Evolutionary conservation across 1,140 invertebrate genomes (phyloP), one percentile per base, ranked within the genome.

Genomic region (Drosophila cardini): DNA sequence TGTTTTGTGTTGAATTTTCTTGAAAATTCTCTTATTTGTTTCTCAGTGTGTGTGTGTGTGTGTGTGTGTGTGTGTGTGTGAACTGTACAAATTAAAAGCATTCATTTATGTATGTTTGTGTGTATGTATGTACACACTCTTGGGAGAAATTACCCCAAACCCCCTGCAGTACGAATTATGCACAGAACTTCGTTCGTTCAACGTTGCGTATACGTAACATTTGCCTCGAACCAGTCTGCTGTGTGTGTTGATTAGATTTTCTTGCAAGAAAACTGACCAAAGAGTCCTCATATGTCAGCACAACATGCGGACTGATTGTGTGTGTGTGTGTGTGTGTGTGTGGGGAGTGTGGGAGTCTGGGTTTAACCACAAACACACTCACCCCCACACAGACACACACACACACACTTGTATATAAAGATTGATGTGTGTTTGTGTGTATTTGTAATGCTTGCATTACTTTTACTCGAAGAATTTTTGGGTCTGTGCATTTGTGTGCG

Each of bases 261-360:
- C 83, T 87, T 87, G 84, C 79, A 87, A 87, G 83, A 89, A 89
- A 87, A 87, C 83, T 89, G 79, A 87, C 79, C 83, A 83, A 87
- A 85, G 82, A 87, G 83, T 87, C 67, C 55, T 67, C 78, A 78
- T 81, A 86, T 83, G 80, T 85, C 82, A 87, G 78, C 73, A 73
- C 9, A 9, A 34, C 40, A 52, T 45, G 52, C 8, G 55, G 30
- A 13, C n/a, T 26, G 32, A 32, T 8, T 53, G 7, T 53, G 13
- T 21, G 42, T 40, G 56, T 16, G 26, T 46, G 34, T 13, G 38
- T 16, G 42, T 43, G 18, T 30, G 21, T 10, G 18, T 15, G 10
- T 40, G n/a, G n/a, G n/a, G 40, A 15, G 9, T 18, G 42, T 48
- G 2, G 16, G 10, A 9, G 40, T 53, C 63, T 60, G 50, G 26